These are phyloP conservation scores for Epistrophella euchroma DNA, from an alignment of 2,888 invertebrate genomes.

Conservation along the genomic window DNA sequence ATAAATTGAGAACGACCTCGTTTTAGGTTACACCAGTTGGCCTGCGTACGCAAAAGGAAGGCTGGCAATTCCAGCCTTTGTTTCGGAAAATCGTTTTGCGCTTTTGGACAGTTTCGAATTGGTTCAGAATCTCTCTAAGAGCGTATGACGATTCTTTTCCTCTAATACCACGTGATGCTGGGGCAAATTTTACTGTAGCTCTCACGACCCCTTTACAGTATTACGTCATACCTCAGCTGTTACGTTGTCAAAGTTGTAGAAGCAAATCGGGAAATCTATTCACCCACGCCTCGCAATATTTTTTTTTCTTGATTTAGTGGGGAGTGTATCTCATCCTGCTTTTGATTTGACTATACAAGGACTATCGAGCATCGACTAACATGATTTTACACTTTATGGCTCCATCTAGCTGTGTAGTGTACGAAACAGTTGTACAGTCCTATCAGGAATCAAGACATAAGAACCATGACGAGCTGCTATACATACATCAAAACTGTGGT, in stretches of 20 bases:
- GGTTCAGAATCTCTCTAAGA: not conserved
- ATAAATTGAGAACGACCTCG: conserved; percentile 64
- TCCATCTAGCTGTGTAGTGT: conserved; percentile 55
- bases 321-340: conserved; percentile 2
- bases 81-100: conserved; percentile 26
- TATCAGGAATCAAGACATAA: conserved; percentile 23
- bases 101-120: conserved; percentile 41
- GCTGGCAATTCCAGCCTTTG: conserved; percentile 66
- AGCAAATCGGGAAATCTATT: conserved; percentile 48
- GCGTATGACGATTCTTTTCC: conserved; percentile 1
- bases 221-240: conserved; percentile 84
- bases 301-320: not conserved
- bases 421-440: conserved; percentile 15
- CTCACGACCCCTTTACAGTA: conserved; percentile 78
- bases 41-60: conserved; percentile 45
- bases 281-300: conserved; percentile 57
- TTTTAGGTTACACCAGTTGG: conserved; percentile 56
- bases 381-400: conserved; percentile 69
- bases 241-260: conserved; percentile 76
- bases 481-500: conserved; percentile 27
- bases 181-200: conserved; percentile 22
- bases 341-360: conserved; percentile 37
- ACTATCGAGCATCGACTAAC: conserved; percentile 63
- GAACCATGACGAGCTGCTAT: conserved; percentile 13
- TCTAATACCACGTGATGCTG: conserved; percentile 76